A percentile compares a stretch with the other conserved stretches of the same genome.
phyloP scores from a whole-genome alignment of 2,797 vertebrate species.

The Scomberomorus guttatus region DNA sequence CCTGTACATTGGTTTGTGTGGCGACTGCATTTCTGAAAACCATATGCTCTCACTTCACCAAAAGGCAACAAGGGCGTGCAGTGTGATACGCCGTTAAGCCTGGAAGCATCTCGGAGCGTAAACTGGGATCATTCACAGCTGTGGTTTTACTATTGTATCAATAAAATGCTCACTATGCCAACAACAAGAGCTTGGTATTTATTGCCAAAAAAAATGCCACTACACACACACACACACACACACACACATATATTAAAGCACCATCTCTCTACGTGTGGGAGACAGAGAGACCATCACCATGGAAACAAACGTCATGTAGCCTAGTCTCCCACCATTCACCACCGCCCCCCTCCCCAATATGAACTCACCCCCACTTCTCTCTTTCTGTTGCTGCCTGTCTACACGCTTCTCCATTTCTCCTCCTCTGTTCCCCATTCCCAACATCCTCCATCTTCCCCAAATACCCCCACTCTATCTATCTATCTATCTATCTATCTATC shows the following conservation, averaged over 20 bases:
- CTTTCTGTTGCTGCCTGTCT: conserved; percentile 59
- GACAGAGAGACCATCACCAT: conserved; percentile 84
- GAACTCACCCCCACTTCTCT: conserved; percentile 65
- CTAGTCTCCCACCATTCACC: conserved; percentile 77
- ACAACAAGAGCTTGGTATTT: conserved; percentile 58
- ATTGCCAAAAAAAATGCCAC: conserved; percentile 68
- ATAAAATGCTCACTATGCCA: conserved; percentile 57
- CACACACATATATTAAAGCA: conserved; percentile 66
- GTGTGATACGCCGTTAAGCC: conserved; percentile 19
- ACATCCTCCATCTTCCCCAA: conserved; percentile 66
- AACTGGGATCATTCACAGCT: conserved; percentile 53
- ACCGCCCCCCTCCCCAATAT: conserved; percentile 70
- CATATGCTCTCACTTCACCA: conserved; percentile 24
- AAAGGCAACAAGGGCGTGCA: conserved; percentile 21
- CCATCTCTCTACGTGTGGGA: conserved; percentile 80
- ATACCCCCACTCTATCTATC: conserved; percentile 31
- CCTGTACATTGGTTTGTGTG: conserved; percentile 17
- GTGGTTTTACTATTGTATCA: conserved; percentile 54
- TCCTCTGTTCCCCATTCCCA: conserved; percentile 52
- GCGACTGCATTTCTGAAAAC: conserved; percentile 28
- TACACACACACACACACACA: conserved; percentile 40
- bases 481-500: conserved; percentile 27
- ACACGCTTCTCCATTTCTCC: conserved; percentile 51
- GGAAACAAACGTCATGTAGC: conserved; percentile 85
- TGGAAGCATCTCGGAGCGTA: conserved; percentile 7